These are phyloP conservation scores for Eupeodes corollae DNA, from an alignment of 1,140 invertebrate genomes.

Conservation along the genomic window DNA sequence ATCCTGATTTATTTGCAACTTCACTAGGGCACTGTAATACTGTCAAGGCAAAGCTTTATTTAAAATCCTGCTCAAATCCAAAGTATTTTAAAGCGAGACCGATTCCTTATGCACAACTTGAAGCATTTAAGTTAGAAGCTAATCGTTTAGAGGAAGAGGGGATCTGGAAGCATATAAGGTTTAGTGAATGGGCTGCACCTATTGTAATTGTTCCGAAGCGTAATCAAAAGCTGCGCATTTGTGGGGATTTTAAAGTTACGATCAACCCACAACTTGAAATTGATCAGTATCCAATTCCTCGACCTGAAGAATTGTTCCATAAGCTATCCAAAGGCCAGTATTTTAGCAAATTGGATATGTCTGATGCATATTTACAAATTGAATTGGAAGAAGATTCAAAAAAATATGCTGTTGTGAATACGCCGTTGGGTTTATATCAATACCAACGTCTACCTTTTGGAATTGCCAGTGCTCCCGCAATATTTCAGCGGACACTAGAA, in stretches of 20 bases:
- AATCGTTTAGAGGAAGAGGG: conserved; percentile 9
- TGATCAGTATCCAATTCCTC: conserved; percentile 26
- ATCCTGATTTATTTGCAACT: no score
- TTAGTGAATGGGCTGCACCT: conserved; percentile 21
- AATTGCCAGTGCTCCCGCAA: conserved; percentile 13
- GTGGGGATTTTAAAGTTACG: no score
- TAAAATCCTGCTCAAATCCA: background rate
- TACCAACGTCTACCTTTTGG: no score
- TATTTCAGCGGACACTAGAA: conserved; percentile 10
- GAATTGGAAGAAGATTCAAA: conserved; percentile 19
- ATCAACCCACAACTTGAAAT: conserved; percentile 24
- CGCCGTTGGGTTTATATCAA: conserved; percentile 29
- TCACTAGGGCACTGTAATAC: no score
- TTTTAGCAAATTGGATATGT: conserved; percentile 31
- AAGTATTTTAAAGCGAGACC: background rate
- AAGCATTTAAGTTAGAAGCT: conserved; percentile 16
- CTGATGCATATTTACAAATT: conserved; percentile 34
- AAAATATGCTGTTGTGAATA: conserved; percentile 26
- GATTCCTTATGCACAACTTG: conserved; percentile 15
- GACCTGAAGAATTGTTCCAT: conserved; percentile 24
- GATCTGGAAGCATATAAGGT: conserved; percentile 13
- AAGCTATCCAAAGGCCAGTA: conserved; percentile 21
- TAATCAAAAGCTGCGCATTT: conserved; percentile 32
- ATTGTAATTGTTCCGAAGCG: conserved; percentile 39
- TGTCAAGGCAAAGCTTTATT: background rate